A percentile compares a stretch with the other conserved stretches of the same genome.
phyloP scores from a whole-genome alignment of 2,113 vertebrate species.

The Megaleporinus macrocephalus region DNA sequence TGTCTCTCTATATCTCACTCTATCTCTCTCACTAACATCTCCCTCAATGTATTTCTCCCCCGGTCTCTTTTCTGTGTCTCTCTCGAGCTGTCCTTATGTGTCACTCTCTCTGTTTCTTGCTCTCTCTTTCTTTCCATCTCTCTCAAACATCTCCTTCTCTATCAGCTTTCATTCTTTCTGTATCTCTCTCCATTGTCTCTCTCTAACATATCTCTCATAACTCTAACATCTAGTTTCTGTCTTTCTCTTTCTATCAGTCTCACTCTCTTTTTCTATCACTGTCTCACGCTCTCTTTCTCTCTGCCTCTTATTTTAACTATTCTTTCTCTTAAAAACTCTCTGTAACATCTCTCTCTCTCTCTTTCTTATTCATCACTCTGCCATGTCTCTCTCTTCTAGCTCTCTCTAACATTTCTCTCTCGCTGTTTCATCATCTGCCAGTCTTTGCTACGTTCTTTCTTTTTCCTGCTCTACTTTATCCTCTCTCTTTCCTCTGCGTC shows the following conservation, averaged over 20 bases:
- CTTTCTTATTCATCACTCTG: conserved; percentile 30
- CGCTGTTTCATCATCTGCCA: background rate
- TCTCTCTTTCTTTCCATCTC: no score
- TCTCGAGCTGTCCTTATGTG: background rate
- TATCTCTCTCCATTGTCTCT: no score
- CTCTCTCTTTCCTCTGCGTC: background rate
- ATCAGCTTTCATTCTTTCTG: no score
- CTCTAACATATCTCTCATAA: no score
- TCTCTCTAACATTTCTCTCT: background rate
- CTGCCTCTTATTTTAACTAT: no score
- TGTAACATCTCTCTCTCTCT: background rate
- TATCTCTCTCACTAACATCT: no score
- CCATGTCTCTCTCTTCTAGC: background rate
- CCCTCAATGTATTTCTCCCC: no score
- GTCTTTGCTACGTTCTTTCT: background rate
- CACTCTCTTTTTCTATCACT: conserved; percentile 23
- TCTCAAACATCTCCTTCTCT: no score
- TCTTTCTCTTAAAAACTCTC: background rate
- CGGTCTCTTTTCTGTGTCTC: background rate
- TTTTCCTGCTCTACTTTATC: conserved; percentile 4
- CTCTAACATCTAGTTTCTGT: no score
- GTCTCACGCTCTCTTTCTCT: background rate
- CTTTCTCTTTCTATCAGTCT: background rate
- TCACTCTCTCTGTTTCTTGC: no score
- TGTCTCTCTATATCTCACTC: no score